phyloP scores from a whole-genome alignment of 2,888 invertebrate genomes.

The Agonopterix subpropinquella region DNA sequence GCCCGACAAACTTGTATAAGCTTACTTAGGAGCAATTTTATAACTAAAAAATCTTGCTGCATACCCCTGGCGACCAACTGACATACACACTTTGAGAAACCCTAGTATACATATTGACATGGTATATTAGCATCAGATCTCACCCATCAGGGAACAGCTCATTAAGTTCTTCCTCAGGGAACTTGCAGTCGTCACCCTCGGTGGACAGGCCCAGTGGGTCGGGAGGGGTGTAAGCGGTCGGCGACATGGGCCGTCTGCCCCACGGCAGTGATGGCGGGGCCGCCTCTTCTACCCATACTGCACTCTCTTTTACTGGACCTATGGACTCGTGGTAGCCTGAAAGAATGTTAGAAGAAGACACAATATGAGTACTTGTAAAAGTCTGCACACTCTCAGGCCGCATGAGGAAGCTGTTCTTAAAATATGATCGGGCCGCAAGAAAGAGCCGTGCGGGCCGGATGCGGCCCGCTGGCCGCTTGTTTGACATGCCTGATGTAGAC shows the following conservation, averaged over 20 bases:
- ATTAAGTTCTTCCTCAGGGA: slow-evolving; percentile 90
- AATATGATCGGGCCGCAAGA: too few species aligned
- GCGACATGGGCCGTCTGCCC: slow-evolving; percentile 90
- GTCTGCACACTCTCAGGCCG: too few species aligned
- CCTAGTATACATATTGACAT: background rate
- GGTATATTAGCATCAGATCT: slow-evolving; percentile 3
- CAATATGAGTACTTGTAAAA: too few species aligned
- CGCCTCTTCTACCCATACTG: slow-evolving; percentile 99
- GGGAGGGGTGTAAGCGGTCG: slow-evolving; percentile 90
- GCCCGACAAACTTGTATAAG: too few species aligned
- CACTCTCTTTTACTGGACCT: slow-evolving; percentile 97
- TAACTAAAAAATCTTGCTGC: too few species aligned
- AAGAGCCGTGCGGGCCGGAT: too few species aligned
- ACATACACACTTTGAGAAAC: too few species aligned
- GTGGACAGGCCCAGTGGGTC: slow-evolving; percentile 96
- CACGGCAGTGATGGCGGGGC: slow-evolving; percentile 87
- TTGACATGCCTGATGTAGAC: too few species aligned
- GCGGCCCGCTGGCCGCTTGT: too few species aligned
- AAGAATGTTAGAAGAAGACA: background rate
- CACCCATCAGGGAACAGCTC: slow-evolving; percentile 91
- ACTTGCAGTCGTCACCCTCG: slow-evolving; percentile 93
- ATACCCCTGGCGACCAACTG: too few species aligned
- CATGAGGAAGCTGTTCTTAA: too few species aligned
- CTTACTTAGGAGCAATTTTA: too few species aligned
- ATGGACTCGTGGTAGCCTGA: slow-evolving; percentile 90